These are phyloP conservation scores for Megamerina dolium DNA, from an alignment of 2,888 invertebrate genomes.

Conservation along the genomic window DNA sequence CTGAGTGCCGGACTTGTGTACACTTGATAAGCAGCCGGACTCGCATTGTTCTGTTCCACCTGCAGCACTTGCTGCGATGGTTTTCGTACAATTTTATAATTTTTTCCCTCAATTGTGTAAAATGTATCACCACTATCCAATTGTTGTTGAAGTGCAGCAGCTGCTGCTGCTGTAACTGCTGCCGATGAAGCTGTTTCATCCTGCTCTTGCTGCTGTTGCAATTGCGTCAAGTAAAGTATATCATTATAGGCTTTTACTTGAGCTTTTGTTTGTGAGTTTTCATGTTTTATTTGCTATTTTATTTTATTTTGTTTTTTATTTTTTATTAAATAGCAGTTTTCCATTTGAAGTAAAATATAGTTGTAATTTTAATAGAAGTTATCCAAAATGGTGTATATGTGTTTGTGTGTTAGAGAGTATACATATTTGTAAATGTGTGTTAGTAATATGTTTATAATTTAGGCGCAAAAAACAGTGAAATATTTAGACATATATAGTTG, in stretches of 20 bases:
- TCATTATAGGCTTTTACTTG: constrained; percentile 75
- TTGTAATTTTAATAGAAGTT: no score
- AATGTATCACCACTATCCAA: constrained; percentile 14
- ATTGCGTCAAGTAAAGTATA: constrained; percentile 50
- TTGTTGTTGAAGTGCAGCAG: constrained; percentile 29
- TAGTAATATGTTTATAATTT: no score
- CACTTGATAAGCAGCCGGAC: constrained; percentile 59
- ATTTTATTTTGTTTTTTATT: constrained; percentile 20
- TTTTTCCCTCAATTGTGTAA: constrained; percentile 40
- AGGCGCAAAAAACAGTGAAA: no score
- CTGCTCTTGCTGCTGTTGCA: constrained; percentile 41
- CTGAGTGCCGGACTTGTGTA: constrained; percentile 66
- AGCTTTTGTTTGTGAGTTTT: constrained; percentile 63
- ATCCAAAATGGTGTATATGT: constrained; percentile 10
- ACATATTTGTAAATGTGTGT: no score
- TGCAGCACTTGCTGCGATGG: constrained; percentile 25
- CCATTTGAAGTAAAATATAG: no score
- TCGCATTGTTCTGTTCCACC: constrained; percentile 26
- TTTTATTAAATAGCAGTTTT: constrained; percentile 17
- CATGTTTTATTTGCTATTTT: constrained; percentile 44
- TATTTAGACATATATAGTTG: no score
- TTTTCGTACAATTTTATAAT: constrained; percentile 37
- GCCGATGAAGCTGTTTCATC: constrained; percentile 32
- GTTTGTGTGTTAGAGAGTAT: constrained; percentile 7
- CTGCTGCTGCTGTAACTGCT: constrained; percentile 30